Evolutionary conservation across 2,113 vertebrate genomes (phyloP).

Genomic region (Cololabis saira): DNA sequence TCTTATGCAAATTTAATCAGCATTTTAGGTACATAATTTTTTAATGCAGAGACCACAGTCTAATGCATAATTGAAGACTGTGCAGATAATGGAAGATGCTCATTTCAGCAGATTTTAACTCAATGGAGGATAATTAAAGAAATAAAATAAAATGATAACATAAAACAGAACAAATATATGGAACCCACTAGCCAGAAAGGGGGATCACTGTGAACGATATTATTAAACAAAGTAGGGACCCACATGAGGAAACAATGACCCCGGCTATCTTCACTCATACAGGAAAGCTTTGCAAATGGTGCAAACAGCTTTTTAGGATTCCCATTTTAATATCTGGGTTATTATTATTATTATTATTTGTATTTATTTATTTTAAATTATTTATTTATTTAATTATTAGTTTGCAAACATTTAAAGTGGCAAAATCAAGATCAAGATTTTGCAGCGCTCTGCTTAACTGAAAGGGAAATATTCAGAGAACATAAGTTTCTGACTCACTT

Average conservation of each 20-base stretch:
- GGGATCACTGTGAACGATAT: neutral
- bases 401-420: no score
- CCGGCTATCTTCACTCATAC: no score
- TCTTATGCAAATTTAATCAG: conserved; percentile 72
- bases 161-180: neutral
- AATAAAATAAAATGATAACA: neutral
- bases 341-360: no score
- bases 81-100: conserved; percentile 75
- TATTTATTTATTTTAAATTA: no score
- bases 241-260: no score
- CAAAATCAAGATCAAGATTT: no score
- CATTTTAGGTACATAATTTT: conserved; percentile 62
- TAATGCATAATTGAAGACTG: conserved; percentile 82
- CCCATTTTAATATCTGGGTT: no score
- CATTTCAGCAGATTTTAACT: conserved; percentile 52
- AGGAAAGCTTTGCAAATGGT: no score
- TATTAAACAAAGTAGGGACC: neutral
- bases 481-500: neutral
- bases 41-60: conserved; percentile 74
- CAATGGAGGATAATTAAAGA: conserved; percentile 15
- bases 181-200: neutral
- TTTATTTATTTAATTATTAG: no score
- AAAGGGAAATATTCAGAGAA: no score
- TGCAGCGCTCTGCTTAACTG: no score
- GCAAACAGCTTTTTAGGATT: no score